These are phyloP conservation scores for Protosalanx chinensis DNA, from an alignment of 2,797 vertebrate genomes.

Conservation along the genomic window DNA sequence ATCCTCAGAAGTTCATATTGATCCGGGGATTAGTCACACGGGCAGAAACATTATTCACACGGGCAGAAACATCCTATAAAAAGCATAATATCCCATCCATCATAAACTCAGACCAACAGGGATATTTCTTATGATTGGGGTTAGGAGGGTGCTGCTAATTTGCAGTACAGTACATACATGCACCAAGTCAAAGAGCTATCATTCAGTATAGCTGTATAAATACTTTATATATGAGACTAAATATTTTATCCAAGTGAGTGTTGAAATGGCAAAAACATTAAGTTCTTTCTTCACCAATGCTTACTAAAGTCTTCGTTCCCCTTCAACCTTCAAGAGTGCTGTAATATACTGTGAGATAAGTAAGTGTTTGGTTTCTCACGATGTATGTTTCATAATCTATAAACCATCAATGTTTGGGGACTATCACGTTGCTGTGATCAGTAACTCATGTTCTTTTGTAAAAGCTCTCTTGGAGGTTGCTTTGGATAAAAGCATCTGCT, in stretches of 20 bases:
- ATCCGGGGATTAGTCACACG: neutral
- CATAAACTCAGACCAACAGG: neutral
- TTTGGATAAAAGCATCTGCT: no score
- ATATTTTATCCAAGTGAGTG: neutral
- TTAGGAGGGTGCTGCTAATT: neutral
- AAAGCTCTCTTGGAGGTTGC: no score
- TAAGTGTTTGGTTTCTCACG: neutral
- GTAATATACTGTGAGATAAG: constrained; percentile 9
- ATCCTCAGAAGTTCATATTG: constrained; percentile 6
- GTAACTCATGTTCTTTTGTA: no score
- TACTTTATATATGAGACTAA: constrained; percentile 1
- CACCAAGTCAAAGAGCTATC: no score
- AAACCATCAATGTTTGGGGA: no score
- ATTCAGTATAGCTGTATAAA: neutral
- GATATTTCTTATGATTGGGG: no score
- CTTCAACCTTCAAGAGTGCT: neutral
- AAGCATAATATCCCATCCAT: neutral
- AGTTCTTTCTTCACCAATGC: neutral
- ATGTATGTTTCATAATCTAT: no score
- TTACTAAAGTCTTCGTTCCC: neutral
- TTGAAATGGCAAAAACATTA: neutral
- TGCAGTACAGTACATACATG: no score
- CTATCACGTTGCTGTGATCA: no score
- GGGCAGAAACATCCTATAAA: neutral
- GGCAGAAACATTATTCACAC: neutral